phyloP scores from a whole-genome alignment of 2,797 vertebrate genomes.

The Sphenopsis melanotis region DNA sequence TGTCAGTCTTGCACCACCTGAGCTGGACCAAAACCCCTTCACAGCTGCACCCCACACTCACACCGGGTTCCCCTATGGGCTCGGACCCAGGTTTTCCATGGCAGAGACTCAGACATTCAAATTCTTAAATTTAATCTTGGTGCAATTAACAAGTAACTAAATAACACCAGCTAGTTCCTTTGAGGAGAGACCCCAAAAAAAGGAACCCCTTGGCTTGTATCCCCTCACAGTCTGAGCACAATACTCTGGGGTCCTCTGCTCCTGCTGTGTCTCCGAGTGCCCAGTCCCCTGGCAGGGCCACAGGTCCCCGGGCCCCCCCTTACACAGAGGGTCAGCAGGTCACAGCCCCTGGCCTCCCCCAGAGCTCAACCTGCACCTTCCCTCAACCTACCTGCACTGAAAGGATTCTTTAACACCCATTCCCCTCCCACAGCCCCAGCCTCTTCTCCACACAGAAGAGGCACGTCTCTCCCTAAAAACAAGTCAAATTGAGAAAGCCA shows the following conservation, averaged over 20 bases:
- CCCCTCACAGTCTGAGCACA: background rate
- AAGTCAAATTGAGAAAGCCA: background rate
- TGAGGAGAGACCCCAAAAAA: background rate
- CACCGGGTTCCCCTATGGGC: background rate
- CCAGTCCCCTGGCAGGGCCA: accelerated
- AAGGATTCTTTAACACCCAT: background rate
- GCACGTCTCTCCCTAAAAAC: too few species aligned
- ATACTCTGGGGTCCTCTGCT: accelerated
- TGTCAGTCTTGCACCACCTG: background rate
- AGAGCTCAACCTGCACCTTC: background rate
- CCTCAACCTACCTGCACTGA: background rate
- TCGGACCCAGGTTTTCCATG: background rate
- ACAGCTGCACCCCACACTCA: background rate
- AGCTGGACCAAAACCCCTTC: accelerated
- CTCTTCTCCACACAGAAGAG: background rate
- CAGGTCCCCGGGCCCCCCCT: background rate
- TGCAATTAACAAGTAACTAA: background rate
- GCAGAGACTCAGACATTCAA: background rate
- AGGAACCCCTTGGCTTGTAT: background rate
- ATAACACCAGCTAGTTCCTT: background rate
- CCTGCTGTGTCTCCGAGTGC: background rate
- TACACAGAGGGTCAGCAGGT: background rate
- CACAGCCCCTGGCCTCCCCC: background rate
- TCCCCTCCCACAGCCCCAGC: background rate
- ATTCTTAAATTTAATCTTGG: background rate